Evolutionary conservation across 2,888 invertebrate species (phyloP).

Genomic region (Epirrita christyi): DNA sequence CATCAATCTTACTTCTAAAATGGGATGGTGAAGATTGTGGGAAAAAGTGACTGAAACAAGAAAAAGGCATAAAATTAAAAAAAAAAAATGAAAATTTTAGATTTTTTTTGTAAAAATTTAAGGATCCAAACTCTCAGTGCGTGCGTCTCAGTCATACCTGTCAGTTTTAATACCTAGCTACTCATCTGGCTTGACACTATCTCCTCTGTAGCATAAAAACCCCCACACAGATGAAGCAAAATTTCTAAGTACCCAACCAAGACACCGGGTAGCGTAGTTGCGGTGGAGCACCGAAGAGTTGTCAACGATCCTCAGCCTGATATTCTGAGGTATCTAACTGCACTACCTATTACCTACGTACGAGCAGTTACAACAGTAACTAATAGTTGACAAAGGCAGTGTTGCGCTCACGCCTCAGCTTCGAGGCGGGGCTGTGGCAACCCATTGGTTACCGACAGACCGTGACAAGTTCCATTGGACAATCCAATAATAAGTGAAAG

Average conservation of each 20-base stretch:
- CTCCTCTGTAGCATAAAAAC: no score
- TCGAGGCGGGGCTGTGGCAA: constrained; percentile 74
- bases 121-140: no score
- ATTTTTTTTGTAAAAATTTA: no score
- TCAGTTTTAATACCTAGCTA: no score
- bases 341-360: not conserved
- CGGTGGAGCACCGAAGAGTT: not conserved
- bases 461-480: constrained; percentile 82
- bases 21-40: no score
- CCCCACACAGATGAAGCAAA: no score
- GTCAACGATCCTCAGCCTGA: not conserved
- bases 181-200: no score
- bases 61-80: no score
- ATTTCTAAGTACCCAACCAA: not conserved
- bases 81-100: no score
- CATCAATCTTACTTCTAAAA: no score
- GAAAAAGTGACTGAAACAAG: no score
- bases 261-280: not conserved
- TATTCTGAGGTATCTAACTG: not conserved
- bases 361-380: constrained; percentile 14
- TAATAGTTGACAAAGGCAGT: constrained; percentile 43
- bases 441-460: constrained; percentile 78
- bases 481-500: constrained; percentile 75
- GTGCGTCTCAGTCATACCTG: no score
- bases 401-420: constrained; percentile 71